phyloP scores from a whole-genome alignment of 2,888 invertebrate genomes.

The Thymelicus acteon region DNA sequence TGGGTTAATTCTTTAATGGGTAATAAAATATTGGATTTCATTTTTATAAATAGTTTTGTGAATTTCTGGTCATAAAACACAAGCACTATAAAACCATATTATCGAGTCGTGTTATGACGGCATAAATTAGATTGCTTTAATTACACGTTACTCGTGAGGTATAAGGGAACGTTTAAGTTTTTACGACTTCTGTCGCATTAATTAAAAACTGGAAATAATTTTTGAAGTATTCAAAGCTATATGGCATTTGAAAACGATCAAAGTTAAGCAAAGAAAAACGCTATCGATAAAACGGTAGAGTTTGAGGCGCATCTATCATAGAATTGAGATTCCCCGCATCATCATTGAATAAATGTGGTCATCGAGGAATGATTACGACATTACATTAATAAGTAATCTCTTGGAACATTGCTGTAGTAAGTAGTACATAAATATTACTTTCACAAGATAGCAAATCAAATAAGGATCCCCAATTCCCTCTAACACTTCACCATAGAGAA shows the following conservation, averaged over 20 bases:
- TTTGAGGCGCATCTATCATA: too few species aligned
- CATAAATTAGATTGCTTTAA: constrained; percentile 44
- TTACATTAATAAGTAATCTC: too few species aligned
- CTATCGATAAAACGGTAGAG: too few species aligned
- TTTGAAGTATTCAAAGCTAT: not conserved
- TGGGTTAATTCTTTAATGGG: constrained; percentile 34
- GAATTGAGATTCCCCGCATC: too few species aligned
- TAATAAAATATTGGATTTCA: constrained; percentile 33
- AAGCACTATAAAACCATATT: constrained; percentile 21
- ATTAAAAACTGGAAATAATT: constrained; percentile 18
- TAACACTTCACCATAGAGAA: not conserved
- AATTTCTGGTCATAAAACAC: constrained; percentile 26
- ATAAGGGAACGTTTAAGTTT: not conserved
- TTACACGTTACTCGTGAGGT: constrained; percentile 32
- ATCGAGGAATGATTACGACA: too few species aligned
- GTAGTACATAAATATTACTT: too few species aligned
- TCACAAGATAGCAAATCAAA: too few species aligned
- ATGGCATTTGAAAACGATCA: constrained; percentile 11
- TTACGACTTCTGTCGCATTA: constrained; percentile 5
- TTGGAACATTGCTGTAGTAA: too few species aligned
- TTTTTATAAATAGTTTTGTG: constrained; percentile 30
- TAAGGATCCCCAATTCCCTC: not conserved
- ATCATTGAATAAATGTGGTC: too few species aligned
- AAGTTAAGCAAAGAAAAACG: not conserved
- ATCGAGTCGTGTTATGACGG: constrained; percentile 37